Base-by-base conservation (phyloP, 2,888 invertebrate genomes). In the Mamestra brassicae region DNA sequence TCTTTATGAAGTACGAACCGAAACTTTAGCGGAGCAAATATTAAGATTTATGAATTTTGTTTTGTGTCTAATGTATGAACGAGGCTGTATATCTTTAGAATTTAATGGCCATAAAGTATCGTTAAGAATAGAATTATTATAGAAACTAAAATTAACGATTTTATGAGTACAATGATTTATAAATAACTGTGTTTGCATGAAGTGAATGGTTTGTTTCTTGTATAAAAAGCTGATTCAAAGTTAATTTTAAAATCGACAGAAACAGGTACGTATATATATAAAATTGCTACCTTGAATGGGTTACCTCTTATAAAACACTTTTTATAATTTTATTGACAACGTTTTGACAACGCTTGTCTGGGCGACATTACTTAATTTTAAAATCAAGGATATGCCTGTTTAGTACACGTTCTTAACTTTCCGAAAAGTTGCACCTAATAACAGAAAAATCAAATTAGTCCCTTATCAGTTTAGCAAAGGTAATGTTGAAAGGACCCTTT, bases 1-100 rank as follows among this genome's bases (percentile, higher is more conserved):
- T 67, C 58, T 67, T 71, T 71, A 61, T 52, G 60, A 47, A 13
- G 5, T 45, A 68, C 26, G 7, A 26, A 52, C 36, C 1, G 5
- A 58, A 80, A 78, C 50, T 71, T 83, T 63, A 42, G 42, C 15
- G 50, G 17, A 83, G 58, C 45, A 45, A 68, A 79, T 55, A 80
- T 80, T 83, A 71, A 71, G 80, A 80, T 80, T 83, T 83, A 80
- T 80, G 55, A 63, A 79, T 83, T 67, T 72, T 83, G 84, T 83
- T 80, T 50, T 5, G 13, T 45, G 80, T 17, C 52, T 78, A 67
- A 76, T 77, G 64, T 64, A 58, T 68, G 60, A 77, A 34, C 34
- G 50, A 63, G 47, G 61, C 13, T 13, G 54, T 71, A 54, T 65
- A 70, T 70, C 54, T 64, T 64, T 60, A 54, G 61, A 36, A 47